Evolutionary conservation across 2,113 vertebrate species (phyloP).

Genomic region (Lasiurus cinereus): DNA sequence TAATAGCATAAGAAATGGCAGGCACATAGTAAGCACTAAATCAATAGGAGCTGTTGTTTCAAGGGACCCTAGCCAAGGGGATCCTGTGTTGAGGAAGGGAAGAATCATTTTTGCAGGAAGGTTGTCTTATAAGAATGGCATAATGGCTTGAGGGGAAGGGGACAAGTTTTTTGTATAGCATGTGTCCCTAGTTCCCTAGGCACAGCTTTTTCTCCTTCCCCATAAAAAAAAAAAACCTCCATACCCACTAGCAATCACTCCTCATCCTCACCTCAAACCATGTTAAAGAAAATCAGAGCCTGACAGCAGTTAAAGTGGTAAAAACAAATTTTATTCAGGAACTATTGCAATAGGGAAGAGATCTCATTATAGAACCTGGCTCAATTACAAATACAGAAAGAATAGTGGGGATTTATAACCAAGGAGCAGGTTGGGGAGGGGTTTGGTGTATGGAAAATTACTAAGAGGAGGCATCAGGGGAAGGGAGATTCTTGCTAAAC

Average conservation of each 20-base stretch:
- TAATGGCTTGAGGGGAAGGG: not conserved
- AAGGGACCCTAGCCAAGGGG: not conserved
- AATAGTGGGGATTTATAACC: not conserved
- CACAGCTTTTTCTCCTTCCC: constrained; percentile 31
- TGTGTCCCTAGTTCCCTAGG: not conserved
- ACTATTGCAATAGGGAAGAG: not conserved
- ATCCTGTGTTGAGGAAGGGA: not conserved
- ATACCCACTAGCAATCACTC: constrained; percentile 21
- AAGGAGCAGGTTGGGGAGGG: not conserved
- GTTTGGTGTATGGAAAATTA: constrained; percentile 45
- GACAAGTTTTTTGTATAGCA: not conserved
- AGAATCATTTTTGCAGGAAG: constrained; percentile 28
- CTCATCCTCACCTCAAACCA: not conserved
- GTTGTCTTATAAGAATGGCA: not conserved
- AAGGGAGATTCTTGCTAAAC: constrained; percentile 40
- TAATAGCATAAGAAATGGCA: not conserved
- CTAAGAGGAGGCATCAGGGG: not conserved
- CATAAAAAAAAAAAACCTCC: constrained; percentile 31
- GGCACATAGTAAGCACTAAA: not conserved
- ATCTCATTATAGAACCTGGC: not conserved
- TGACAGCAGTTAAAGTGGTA: not conserved
- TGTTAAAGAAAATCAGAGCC: constrained; percentile 54
- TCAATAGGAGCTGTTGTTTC: not conserved
- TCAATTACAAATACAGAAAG: constrained; percentile 41
- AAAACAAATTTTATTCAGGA: constrained; percentile 60